These are phyloP conservation scores for Brachyhypopomus occidentalis DNA, from an alignment of 2,113 vertebrate species.

Conservation along the genomic window DNA sequence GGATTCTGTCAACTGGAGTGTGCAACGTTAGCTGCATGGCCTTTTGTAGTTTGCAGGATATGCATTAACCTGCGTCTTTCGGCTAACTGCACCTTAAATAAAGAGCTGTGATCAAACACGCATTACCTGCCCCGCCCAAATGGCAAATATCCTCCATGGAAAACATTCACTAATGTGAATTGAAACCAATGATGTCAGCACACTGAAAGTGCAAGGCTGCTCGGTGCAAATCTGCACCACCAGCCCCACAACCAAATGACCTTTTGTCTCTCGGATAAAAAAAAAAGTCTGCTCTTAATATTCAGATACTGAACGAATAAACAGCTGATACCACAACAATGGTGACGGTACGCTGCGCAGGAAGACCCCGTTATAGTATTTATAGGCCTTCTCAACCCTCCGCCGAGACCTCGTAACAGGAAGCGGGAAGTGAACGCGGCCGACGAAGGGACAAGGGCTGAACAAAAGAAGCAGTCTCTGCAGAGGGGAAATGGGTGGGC, in stretches of 20 bases:
- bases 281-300: neutral
- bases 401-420: constrained; percentile 54
- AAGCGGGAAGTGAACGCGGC: constrained; percentile 74
- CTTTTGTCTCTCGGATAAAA: neutral
- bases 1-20: neutral
- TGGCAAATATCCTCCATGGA: neutral
- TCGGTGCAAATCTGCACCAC: neutral
- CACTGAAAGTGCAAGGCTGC: neutral
- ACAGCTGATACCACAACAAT: constrained; percentile 70
- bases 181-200: neutral
- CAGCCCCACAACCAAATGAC: neutral
- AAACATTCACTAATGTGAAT: neutral
- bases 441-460: constrained; percentile 68
- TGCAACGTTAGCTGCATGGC: neutral
- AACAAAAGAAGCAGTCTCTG: constrained; percentile 70
- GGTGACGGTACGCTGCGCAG: constrained; percentile 62
- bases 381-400: constrained; percentile 64
- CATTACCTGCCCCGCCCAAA: neutral
- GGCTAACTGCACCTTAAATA: neutral
- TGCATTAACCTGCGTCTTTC: neutral
- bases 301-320: constrained; percentile 60
- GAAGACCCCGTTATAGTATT: constrained; percentile 69
- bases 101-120: neutral
- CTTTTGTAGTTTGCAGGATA: neutral
- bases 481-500: constrained; percentile 73